Conservation (phyloP, 2,113 vertebrate genomes). For the Garra rufa region DNA sequence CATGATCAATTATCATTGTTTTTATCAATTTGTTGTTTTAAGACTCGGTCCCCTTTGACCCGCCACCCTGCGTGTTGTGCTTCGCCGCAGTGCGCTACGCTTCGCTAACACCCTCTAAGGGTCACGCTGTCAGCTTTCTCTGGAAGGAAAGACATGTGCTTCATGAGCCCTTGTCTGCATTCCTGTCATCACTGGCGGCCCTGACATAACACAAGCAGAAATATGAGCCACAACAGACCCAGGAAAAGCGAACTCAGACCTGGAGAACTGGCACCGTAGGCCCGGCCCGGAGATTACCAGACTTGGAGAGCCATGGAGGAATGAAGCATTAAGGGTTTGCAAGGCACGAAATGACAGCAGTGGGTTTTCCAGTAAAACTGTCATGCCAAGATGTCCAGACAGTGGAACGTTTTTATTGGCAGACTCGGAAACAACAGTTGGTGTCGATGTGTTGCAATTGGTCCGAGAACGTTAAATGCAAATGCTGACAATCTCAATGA, state of each 20-base stretch:
- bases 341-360: slow-evolving; percentile 46
- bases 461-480: slow-evolving; percentile 3
- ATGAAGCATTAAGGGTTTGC: slow-evolving; percentile 35
- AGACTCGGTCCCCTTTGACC: background rate
- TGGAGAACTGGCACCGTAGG: slow-evolving; percentile 15
- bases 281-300: slow-evolving; percentile 9
- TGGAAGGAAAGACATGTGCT: slow-evolving; percentile 29
- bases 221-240: slow-evolving; percentile 45
- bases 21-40: background rate
- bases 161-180: slow-evolving; percentile 24
- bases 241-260: slow-evolving; percentile 25
- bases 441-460: background rate
- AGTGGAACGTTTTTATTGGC: slow-evolving; percentile 21
- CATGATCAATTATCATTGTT: background rate
- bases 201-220: slow-evolving; percentile 51
- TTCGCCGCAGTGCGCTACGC: background rate
- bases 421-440: background rate
- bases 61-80: background rate
- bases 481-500: background rate
- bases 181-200: slow-evolving; percentile 51
- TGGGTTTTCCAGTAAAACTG: slow-evolving; percentile 16
- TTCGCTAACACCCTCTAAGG: background rate
- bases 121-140: slow-evolving; percentile 21
- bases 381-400: slow-evolving; percentile 4
- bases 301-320: slow-evolving; percentile 8